Conservation (phyloP, 64 coral and sea anemone genomes). For the Stylophora pistillata region DNA sequence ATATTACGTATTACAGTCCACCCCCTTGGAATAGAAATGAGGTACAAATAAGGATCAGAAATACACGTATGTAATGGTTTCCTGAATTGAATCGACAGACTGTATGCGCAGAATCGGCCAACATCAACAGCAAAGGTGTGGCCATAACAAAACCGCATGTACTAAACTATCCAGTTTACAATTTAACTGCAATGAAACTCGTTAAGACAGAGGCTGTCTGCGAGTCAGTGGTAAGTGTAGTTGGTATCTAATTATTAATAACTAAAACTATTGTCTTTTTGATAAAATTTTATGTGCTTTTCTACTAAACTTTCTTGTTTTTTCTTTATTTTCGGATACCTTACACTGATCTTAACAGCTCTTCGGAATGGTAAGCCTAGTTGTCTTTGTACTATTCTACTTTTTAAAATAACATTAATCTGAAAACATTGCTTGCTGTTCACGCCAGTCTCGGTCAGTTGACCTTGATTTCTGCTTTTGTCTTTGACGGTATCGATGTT, state of each 20-base stretch:
- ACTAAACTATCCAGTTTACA: conserved; percentile 71
- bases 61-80: too few relatives aligned
- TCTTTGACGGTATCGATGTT: too few relatives aligned
- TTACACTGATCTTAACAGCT: conserved; percentile 35
- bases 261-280: not conserved
- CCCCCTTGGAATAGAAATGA: too few relatives aligned
- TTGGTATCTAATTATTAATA: not conserved
- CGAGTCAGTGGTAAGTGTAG: conserved; percentile 85
- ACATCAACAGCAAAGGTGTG: conserved; percentile 52
- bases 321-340: not conserved
- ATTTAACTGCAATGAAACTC: conserved; percentile 64
- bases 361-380: conserved; percentile 88
- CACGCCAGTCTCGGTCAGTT: too few relatives aligned
- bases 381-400: too few relatives aligned
- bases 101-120: not conserved
- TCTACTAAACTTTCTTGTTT: not conserved
- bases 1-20: too few relatives aligned
- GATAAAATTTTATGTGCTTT: not conserved
- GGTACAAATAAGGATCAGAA: too few relatives aligned
- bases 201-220: conserved; percentile 84
- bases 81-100: not conserved
- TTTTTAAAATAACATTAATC: too few relatives aligned
- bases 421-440: too few relatives aligned
- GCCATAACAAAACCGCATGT: conserved; percentile 53
- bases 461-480: too few relatives aligned